These are phyloP conservation scores for Setipinna tenuifilis DNA, from an alignment of 2,797 vertebrate genomes.

Conservation along the genomic window DNA sequence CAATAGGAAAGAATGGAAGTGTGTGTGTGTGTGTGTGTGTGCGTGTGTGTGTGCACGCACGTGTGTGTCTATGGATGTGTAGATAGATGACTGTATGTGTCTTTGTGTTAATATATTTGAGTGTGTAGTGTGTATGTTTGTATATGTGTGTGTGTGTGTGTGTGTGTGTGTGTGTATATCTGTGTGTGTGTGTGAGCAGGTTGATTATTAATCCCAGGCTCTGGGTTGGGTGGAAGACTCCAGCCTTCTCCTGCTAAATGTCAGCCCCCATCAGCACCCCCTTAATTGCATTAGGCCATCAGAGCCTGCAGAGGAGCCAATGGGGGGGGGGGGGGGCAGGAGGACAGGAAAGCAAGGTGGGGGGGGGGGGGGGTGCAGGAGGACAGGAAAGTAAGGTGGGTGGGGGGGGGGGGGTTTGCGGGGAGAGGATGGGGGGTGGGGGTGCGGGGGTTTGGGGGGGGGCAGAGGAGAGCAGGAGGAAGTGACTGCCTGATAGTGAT, in stretches of 20 bases:
- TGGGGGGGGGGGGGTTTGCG: no score
- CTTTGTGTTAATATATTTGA: no score
- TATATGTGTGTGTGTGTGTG: background rate
- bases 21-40: background rate
- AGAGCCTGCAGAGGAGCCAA: no score
- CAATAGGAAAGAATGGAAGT: background rate
- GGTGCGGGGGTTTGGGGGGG: no score
- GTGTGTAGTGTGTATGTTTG: background rate
- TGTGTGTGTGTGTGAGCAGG: background rate
- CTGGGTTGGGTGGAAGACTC: background rate
- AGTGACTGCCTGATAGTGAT: no score
- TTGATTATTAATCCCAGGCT: no score
- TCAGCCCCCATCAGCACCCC: constrained; percentile 1
- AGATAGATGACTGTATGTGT: background rate
- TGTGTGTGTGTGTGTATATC: constrained; percentile 1
- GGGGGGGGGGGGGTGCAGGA: no score
- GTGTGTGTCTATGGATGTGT: background rate
- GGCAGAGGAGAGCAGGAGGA: no score
- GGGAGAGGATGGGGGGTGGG: no score
- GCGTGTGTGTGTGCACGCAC: background rate
- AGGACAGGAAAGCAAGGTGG: no score
- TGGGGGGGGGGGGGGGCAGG: no score
- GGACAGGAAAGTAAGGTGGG: no score
- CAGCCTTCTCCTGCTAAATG: constrained; percentile 18
- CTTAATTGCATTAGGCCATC: background rate